Evolutionary conservation across 2,797 vertebrate genomes (phyloP).

Genomic region (Gorsachius magnificus): DNA sequence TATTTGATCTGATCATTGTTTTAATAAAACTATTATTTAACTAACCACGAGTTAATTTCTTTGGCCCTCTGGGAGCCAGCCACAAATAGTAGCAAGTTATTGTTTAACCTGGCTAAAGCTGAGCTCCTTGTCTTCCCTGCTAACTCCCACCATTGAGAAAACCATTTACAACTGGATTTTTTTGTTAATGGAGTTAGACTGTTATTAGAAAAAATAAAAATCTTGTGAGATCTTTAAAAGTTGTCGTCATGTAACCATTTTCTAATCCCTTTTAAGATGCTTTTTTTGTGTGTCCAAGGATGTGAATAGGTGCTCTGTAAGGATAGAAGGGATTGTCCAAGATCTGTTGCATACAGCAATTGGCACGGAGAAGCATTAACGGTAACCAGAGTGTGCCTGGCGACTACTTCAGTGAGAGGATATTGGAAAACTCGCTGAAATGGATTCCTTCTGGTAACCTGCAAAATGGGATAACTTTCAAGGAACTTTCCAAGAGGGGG

Average conservation of each 20-base stretch:
- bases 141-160: conserved; percentile 50
- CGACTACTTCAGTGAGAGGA: not conserved
- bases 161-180: not conserved
- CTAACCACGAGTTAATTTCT: conserved; percentile 68
- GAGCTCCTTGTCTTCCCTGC: conserved; percentile 35
- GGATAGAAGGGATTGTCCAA: not conserved
- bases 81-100: conserved; percentile 69
- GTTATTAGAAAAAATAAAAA: not conserved
- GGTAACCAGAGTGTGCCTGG: not conserved
- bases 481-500: not conserved
- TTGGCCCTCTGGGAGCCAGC: conserved; percentile 51
- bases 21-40: conserved; percentile 68
- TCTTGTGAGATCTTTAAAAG: not conserved
- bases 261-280: not conserved
- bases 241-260: not conserved
- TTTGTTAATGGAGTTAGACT: not conserved
- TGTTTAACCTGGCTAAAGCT: conserved; percentile 60
- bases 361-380: not conserved
- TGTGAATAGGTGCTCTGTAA: not conserved
- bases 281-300: not conserved
- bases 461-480: not conserved
- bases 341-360: not conserved
- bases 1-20: conserved; percentile 67
- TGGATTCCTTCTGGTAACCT: not conserved
- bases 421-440: not conserved